Percentiles rank a stretch among this genome's conserved stretches.
phyloP scores from a whole-genome alignment of 2,797 vertebrate genomes.

The Labeo calbasu region DNA sequence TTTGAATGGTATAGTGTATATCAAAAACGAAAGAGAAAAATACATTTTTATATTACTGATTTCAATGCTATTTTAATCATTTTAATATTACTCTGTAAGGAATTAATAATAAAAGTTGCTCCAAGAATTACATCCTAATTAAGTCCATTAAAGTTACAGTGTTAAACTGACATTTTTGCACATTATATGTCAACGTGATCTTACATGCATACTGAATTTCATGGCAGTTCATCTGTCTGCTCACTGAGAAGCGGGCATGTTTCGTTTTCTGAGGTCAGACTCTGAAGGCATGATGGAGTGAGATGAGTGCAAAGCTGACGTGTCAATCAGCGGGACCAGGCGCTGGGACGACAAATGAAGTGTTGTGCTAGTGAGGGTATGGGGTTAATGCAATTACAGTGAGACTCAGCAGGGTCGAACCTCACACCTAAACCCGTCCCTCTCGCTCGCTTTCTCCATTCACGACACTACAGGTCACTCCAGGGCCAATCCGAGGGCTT shows the following conservation, averaged over 20 bases:
- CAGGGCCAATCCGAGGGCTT: slow-evolving; percentile 41
- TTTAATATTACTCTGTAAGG: neutral
- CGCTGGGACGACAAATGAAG: slow-evolving; percentile 63
- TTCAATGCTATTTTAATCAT: neutral
- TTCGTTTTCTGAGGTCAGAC: slow-evolving; percentile 31
- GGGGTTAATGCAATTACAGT: slow-evolving; percentile 65
- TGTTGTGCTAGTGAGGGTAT: slow-evolving; percentile 57
- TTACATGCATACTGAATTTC: neutral
- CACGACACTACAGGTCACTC: slow-evolving; percentile 45
- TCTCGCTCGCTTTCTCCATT: slow-evolving; percentile 27
- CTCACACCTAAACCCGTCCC: slow-evolving; percentile 41
- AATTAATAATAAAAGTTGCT: neutral
- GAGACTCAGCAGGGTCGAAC: slow-evolving; percentile 51
- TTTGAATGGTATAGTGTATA: neutral
- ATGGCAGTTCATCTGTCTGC: slow-evolving; percentile 14
- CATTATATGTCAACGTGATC: slow-evolving; percentile 4
- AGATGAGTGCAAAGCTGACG: slow-evolving; percentile 42
- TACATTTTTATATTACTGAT: neutral
- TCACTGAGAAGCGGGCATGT: neutral
- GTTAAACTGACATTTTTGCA: neutral
- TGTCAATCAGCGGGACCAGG: slow-evolving; percentile 54
- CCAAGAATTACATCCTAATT: neutral
- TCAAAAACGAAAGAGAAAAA: neutral
- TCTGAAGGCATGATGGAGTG: slow-evolving; percentile 28
- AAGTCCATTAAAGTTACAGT: neutral